A percentile compares a stretch with the other conserved stretches of the same genome.
These are phyloP conservation scores for Fregata magnificens DNA, from an alignment of 2,113 vertebrate species.

Conservation along the genomic window DNA sequence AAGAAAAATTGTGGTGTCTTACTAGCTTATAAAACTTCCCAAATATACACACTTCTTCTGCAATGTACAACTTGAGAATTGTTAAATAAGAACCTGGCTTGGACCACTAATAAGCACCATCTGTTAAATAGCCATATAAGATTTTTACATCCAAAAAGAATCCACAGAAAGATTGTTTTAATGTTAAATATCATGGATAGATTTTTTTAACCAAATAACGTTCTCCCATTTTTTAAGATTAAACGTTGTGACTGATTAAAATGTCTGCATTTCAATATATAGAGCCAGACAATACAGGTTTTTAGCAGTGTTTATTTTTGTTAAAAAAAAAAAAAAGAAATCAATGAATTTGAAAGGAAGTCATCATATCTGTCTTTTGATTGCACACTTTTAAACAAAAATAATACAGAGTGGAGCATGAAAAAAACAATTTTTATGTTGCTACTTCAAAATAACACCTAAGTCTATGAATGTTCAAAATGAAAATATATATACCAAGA, in stretches of 20 bases:
- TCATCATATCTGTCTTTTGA: constrained; percentile 39
- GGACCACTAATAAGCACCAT: not conserved
- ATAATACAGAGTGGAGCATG: constrained; percentile 51
- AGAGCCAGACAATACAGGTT: constrained; percentile 1
- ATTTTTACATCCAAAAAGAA: not conserved
- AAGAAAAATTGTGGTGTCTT: not conserved
- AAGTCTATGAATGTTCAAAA: constrained; percentile 40
- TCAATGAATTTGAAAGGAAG: constrained; percentile 33
- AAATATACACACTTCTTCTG: not conserved
- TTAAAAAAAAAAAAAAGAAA: constrained; percentile 38
- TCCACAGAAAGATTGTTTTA: not conserved
- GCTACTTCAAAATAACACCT: constrained; percentile 50
- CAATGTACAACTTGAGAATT: not conserved
- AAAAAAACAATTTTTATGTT: constrained; percentile 25
- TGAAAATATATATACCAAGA: constrained; percentile 64
- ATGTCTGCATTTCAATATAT: not conserved
- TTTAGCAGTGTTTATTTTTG: constrained; percentile 70
- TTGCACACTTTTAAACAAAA: constrained; percentile 68
- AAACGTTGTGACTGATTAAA: not conserved
- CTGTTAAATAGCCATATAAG: not conserved
- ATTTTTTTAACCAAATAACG: not conserved
- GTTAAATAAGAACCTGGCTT: not conserved
- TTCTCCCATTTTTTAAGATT: not conserved
- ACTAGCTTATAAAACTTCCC: not conserved
- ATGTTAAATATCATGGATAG: not conserved